Evolutionary conservation across 2,888 invertebrate genomes (phyloP), one percentile per base, ranked within the genome.

Genomic region (Sesia apiformis): DNA sequence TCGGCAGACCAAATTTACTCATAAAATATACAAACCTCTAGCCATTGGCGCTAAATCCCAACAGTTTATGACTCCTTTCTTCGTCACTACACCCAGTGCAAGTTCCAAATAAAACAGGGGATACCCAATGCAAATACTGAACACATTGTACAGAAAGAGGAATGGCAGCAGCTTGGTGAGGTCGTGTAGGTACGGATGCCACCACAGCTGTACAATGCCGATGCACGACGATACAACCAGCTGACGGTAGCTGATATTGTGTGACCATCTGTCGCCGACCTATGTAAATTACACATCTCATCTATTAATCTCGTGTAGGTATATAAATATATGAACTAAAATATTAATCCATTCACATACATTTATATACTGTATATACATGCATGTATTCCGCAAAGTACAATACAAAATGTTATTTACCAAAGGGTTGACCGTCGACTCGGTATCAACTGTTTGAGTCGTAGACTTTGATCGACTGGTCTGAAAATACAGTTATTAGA

Each of bases 1-100:
- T 23, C 23, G 2, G 23, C 23, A 23, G 23, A 23, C 23, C 23
- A 23, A 23, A 23, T 23, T 23, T 1, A 23, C 23, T 23, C 23
- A 23, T 23, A 23, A 23, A 23, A 23, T 23, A 23, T 23, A 23
- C 23, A 23, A 23, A 87, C 89, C 90, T 80, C 87, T 76, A 42
- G 81, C 79, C 54, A 83, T 58, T 3, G 90, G 90, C 23, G 84
- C 74, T 53, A 89, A 57, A 58, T 90, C 84, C 90, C 90, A 90
- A 54, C 87, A 82, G 39, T 74, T 78, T 3, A 90, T 54, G 2
- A 85, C 80, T 0, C 86, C 78, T 56, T 86, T 86, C 68, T 74
- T 85, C 0, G 89, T 84, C 3, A 82, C 78, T 3, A 80, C 80
- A 0, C 88, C 90, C 38, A 90, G 52, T 0, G 87, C 83, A 1